Evolutionary conservation across 2,113 vertebrate genomes (phyloP).

Genomic region (Cyrtonyx montezumae): DNA sequence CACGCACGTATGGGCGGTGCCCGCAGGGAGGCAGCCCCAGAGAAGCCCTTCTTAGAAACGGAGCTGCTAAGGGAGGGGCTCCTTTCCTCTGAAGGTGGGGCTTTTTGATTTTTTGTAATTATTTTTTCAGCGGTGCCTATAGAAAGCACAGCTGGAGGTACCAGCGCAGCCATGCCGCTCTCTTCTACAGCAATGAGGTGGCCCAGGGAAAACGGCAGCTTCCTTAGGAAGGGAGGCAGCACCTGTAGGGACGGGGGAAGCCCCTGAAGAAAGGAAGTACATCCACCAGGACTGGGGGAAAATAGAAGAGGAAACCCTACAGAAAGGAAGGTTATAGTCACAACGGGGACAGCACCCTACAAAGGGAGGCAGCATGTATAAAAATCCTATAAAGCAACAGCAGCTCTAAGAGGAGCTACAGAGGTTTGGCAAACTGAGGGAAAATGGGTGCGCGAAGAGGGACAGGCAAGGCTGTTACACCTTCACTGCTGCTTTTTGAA

Average conservation of each 20-base stretch:
- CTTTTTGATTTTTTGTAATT: no score
- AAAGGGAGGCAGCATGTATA: fast-evolving
- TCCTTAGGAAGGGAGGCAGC: background rate
- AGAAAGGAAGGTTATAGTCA: background rate
- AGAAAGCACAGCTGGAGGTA: background rate
- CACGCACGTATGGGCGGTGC: background rate
- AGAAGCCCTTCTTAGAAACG: background rate
- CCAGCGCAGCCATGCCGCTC: fast-evolving
- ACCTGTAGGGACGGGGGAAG: background rate
- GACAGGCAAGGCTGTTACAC: background rate
- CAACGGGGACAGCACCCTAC: background rate
- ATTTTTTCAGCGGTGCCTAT: background rate
- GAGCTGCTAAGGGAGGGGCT: background rate
- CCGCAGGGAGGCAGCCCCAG: background rate
- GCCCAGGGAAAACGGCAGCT: background rate
- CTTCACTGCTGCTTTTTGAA: background rate
- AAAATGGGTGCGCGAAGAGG: background rate
- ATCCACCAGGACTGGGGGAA: background rate
- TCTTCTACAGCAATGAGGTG: background rate
- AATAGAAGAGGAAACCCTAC: background rate
- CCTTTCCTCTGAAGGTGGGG: no score
- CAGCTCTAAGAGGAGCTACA: no score
- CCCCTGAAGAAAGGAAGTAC: fast-evolving
- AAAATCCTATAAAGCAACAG: background rate
- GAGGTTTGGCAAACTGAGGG: background rate